Conservation (phyloP, 2,113 vertebrate species). For the Grammomys dolichurus region DNA sequence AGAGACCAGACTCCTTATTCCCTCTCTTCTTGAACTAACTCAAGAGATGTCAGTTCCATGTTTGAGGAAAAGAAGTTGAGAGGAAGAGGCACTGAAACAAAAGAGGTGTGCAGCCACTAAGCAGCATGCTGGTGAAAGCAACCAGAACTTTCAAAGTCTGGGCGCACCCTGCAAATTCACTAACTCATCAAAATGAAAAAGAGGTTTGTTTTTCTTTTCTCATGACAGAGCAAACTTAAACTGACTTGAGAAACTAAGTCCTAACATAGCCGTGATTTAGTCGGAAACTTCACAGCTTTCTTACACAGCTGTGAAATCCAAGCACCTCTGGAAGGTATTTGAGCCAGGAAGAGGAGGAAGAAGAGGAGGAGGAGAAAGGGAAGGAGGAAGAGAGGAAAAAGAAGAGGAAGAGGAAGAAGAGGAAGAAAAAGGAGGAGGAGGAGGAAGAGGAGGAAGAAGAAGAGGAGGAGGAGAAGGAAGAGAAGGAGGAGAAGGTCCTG, state of each 20-base stretch:
- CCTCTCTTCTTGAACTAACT: neutral
- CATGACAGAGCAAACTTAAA: neutral
- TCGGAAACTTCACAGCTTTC: neutral
- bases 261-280: neutral
- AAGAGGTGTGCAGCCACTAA: neutral
- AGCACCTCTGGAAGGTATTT: conserved; percentile 45
- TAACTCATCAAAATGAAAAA: neutral
- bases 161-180: neutral
- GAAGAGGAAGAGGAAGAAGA: too few species aligned
- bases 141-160: neutral
- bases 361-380: neutral
- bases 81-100: neutral
- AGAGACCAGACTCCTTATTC: conserved; percentile 38
- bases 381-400: neutral
- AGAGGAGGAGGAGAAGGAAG: too few species aligned
- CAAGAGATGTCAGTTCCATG: neutral
- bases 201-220: neutral
- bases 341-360: neutral
- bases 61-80: neutral
- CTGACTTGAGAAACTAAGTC: neutral
- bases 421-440: too few species aligned
- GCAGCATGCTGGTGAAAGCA: too few species aligned
- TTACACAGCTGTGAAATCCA: neutral
- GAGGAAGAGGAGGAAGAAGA: too few species aligned
- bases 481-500: neutral